Conservation (phyloP, 2,888 invertebrate species). For the Camponotus fellah region DNA sequence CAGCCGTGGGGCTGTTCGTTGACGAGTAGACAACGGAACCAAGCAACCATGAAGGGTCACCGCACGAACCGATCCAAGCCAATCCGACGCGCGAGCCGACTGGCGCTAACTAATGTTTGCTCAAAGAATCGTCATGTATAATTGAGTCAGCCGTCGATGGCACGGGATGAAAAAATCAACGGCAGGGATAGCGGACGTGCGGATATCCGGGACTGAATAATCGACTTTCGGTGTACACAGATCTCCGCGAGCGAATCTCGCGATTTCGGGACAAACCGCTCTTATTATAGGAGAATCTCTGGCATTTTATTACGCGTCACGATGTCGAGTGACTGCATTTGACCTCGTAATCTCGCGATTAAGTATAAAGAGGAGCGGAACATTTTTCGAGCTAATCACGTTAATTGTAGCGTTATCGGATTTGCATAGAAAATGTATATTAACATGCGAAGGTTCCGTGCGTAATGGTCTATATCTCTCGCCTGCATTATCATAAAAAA, state of each 20-base stretch:
- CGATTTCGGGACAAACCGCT: constrained; percentile 33
- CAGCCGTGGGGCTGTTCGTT: constrained; percentile 78
- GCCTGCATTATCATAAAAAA: constrained; percentile 26
- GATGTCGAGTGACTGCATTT: constrained; percentile 8
- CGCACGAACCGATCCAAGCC: constrained; percentile 81
- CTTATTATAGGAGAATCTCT: constrained; percentile 56
- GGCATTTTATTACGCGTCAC: constrained; percentile 8
- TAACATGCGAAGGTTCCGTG: not conserved
- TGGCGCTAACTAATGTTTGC: constrained; percentile 86
- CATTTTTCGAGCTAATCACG: constrained; percentile 31
- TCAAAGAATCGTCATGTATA: constrained; percentile 84
- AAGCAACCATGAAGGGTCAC: constrained; percentile 84
- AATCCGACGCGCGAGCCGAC: constrained; percentile 75
- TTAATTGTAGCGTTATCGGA: constrained; percentile 29
- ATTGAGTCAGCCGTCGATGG: constrained; percentile 78
- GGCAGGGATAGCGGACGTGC: constrained; percentile 41
- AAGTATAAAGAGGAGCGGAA: constrained; percentile 15
- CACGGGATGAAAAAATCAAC: constrained; percentile 50
- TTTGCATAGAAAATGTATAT: not conserved
- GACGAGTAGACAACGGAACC: constrained; percentile 85
- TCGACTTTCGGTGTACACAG: constrained; percentile 67
- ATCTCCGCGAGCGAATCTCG: constrained; percentile 55
- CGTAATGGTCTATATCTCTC: constrained; percentile 6
- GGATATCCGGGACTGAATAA: constrained; percentile 72
- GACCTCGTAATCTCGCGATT: constrained; percentile 19